A percentile compares a stretch with the other conserved stretches of the same genome.
Conservation (phyloP, 2,888 invertebrate species). For the Zonitis immaculata region DNA sequence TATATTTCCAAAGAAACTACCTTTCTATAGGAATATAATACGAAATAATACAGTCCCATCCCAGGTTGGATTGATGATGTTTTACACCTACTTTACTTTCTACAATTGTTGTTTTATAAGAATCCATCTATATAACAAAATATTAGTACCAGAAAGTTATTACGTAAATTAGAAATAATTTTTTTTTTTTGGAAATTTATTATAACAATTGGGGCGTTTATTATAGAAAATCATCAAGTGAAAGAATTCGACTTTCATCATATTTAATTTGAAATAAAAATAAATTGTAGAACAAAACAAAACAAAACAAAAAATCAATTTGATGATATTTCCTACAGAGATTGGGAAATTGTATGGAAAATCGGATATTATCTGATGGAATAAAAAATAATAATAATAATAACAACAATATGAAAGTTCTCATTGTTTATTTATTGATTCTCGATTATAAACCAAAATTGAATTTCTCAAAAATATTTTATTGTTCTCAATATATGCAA, state of each 20-base stretch:
- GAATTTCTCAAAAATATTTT: too few species aligned
- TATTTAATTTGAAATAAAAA: conserved; percentile 15
- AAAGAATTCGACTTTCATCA: conserved; percentile 13
- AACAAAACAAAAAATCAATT: too few species aligned
- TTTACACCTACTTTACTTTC: conserved; percentile 37
- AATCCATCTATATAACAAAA: conserved; percentile 30
- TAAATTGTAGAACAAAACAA: too few species aligned
- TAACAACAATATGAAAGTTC: too few species aligned
- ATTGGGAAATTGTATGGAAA: too few species aligned
- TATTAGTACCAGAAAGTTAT: conserved; percentile 9
- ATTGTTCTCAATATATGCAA: too few species aligned
- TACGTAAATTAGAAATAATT: conserved; percentile 33
- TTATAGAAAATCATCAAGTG: conserved; percentile 18
- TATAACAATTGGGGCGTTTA: conserved; percentile 10
- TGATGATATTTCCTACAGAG: too few species aligned
- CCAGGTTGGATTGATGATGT: conserved; percentile 29
- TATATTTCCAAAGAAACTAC: conserved; percentile 21
- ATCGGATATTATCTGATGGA: too few species aligned
- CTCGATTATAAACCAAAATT: too few species aligned
- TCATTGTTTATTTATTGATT: too few species aligned
- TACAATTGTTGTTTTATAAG: conserved; percentile 31
- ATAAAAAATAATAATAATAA: too few species aligned
- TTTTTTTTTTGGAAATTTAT: conserved; percentile 22
- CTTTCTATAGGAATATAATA: conserved; percentile 18
- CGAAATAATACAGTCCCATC: conserved; percentile 21